A percentile compares a stretch with the other conserved stretches of the same genome.
These are phyloP conservation scores for Osmerus mordax DNA, from an alignment of 2,113 vertebrate species.

Conservation along the genomic window DNA sequence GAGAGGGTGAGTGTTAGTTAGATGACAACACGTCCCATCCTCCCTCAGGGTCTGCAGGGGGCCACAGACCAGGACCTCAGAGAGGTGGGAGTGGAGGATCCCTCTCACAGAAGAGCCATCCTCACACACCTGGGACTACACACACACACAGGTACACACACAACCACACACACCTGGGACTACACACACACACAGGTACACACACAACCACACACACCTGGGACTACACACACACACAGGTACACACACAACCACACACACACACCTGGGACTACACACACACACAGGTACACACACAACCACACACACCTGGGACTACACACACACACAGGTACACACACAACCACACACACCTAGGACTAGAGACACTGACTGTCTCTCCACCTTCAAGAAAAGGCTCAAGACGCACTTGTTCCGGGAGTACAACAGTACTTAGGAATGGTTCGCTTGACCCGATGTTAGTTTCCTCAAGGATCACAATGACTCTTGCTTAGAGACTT, in stretches of 20 bases:
- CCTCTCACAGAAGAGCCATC: conserved; percentile 62
- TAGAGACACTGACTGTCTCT: too few species aligned
- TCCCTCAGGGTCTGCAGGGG: conserved; percentile 60
- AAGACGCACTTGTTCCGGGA: too few species aligned
- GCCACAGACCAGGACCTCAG: conserved; percentile 66
- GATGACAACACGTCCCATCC: not conserved
- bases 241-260: too few species aligned
- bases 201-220: conserved; percentile 8
- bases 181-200: not conserved
- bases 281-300: not conserved
- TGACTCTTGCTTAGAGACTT: too few species aligned
- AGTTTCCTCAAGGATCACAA: too few species aligned
- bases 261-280: not conserved
- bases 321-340: not conserved
- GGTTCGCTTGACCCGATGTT: too few species aligned
- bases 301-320: not conserved
- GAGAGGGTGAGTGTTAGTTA: too few species aligned
- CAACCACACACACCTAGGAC: too few species aligned
- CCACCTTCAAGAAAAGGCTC: too few species aligned
- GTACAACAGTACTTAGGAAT: too few species aligned
- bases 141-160: conserved; percentile 43
- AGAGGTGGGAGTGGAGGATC: conserved; percentile 65
- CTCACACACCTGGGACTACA: conserved; percentile 59
- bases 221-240: conserved; percentile 10
- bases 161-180: conserved; percentile 38